These are phyloP conservation scores for Diorhabda elongata DNA, from an alignment of 1,140 invertebrate genomes.

Conservation along the genomic window DNA sequence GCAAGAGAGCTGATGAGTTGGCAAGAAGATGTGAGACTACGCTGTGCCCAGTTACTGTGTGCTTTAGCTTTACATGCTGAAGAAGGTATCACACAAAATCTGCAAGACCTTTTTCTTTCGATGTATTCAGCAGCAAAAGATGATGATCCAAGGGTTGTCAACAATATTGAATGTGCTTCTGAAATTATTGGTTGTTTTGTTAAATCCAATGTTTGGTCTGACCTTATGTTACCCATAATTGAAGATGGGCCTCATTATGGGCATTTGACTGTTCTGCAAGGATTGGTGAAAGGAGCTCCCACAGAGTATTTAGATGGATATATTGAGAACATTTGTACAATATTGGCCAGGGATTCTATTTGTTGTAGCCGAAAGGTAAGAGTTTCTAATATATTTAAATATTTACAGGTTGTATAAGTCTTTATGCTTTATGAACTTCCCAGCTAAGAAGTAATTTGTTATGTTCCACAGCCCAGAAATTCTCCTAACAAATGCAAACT, in stretches of 20 bases:
- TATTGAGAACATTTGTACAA: constrained; percentile 39
- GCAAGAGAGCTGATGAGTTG: constrained; percentile 64
- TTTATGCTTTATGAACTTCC: too few relatives aligned
- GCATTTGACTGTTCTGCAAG: constrained; percentile 52
- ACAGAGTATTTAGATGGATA: constrained; percentile 29
- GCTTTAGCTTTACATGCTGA: constrained; percentile 67
- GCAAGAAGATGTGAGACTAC: constrained; percentile 64
- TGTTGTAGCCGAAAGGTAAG: constrained; percentile 46
- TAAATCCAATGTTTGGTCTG: constrained; percentile 49
- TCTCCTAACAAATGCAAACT: too few relatives aligned
- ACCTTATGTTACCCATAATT: constrained; percentile 51
- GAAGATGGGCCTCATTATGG: constrained; percentile 50
- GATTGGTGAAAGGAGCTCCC: constrained; percentile 50
- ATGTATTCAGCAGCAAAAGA: constrained; percentile 59
- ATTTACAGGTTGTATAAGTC: too few relatives aligned
- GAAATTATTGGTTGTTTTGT: constrained; percentile 41
- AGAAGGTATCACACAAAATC: constrained; percentile 62
- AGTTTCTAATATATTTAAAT: too few relatives aligned
- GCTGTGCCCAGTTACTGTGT: constrained; percentile 68
- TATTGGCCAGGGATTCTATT: constrained; percentile 42
- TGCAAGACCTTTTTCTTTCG: constrained; percentile 55
- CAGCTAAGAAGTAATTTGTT: too few relatives aligned
- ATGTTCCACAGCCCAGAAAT: too few relatives aligned
- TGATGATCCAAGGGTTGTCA: constrained; percentile 56
- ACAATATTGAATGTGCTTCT: constrained; percentile 51